Conservation (phyloP, 2,113 vertebrate genomes). For the Climacteris rufus region DNA sequence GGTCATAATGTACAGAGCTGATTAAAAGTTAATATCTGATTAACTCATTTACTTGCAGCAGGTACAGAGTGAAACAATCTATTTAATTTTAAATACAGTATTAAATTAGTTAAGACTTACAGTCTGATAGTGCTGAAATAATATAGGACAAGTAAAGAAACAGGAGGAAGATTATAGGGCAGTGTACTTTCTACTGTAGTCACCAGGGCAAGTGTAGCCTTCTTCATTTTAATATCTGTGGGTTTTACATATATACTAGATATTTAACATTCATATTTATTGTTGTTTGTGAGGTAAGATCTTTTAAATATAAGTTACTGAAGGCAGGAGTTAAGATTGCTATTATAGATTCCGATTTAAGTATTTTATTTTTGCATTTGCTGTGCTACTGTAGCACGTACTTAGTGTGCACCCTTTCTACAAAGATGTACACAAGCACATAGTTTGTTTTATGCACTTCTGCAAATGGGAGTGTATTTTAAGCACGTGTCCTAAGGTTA, state of each 20-base stretch:
- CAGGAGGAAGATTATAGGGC: not conserved
- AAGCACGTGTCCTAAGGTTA: not conserved
- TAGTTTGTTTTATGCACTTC: not conserved
- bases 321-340: not conserved
- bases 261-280: not conserved
- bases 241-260: not conserved
- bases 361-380: not conserved
- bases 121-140: not conserved
- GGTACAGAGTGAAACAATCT: not conserved
- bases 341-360: not conserved
- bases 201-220: not conserved
- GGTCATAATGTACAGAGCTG: not conserved
- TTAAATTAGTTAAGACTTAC: not conserved
- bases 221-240: not conserved
- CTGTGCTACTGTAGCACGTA: not conserved
- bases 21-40: not conserved
- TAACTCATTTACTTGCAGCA: not conserved
- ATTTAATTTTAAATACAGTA: not conserved
- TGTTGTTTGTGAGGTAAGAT: not conserved
- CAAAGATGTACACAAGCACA: not conserved
- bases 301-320: not conserved
- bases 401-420: not conserved
- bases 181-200: not conserved
- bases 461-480: not conserved
- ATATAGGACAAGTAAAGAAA: not conserved